phyloP scores from a whole-genome alignment of 1,140 invertebrate genomes.

The Caenorhabditis remanei region DNA sequence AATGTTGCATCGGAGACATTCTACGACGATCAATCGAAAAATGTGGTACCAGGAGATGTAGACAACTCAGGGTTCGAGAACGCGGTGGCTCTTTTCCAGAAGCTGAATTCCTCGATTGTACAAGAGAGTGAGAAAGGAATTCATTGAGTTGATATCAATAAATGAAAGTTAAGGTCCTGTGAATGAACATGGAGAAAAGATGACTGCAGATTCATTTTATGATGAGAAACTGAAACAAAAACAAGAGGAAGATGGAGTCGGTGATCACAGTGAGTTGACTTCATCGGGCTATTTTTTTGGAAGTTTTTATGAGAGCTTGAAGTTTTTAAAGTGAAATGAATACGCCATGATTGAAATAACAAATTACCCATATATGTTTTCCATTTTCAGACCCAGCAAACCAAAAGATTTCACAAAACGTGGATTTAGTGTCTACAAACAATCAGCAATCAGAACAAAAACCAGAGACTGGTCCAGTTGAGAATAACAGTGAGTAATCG shows the following conservation, averaged over 20 bases:
- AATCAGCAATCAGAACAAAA: too few species aligned
- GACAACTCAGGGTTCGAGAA: slow-evolving; percentile 3
- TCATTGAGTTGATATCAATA: too few species aligned
- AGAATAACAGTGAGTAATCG: too few species aligned
- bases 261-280: not conserved
- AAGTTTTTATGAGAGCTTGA: too few species aligned
- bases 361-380: too few species aligned
- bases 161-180: not conserved
- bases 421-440: too few species aligned
- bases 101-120: not conserved
- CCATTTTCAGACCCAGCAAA: too few species aligned
- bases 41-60: not conserved
- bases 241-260: not conserved
- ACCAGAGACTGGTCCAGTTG: too few species aligned
- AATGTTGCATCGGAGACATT: slow-evolving; percentile 5
- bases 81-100: not conserved
- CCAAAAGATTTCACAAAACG: too few species aligned
- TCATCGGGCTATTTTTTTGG: too few species aligned
- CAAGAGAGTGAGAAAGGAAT: not conserved
- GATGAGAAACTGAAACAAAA: slow-evolving; percentile 39
- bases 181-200: slow-evolving; percentile 2
- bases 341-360: too few species aligned
- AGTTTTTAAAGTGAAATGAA: too few species aligned
- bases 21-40: slow-evolving; percentile 29
- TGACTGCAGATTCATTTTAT: slow-evolving; percentile 32